Evolutionary conservation across 2,797 vertebrate genomes (phyloP).

Genomic region (Poeciliopsis infans): DNA sequence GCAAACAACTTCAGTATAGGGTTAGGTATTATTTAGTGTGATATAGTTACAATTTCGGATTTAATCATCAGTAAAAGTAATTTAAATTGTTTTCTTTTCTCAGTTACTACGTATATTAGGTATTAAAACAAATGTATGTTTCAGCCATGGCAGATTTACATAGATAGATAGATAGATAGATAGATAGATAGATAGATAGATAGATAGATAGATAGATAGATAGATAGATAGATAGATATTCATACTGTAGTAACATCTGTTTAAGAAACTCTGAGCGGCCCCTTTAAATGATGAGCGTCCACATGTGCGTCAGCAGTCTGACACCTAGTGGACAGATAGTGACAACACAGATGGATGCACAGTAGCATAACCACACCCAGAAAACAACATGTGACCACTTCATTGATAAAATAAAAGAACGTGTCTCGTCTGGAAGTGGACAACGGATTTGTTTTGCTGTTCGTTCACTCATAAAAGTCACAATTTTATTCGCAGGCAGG

Average conservation of each 20-base stretch:
- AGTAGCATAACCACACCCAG: constrained; percentile 23
- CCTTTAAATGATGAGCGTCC: constrained; percentile 12
- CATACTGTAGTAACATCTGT: background rate
- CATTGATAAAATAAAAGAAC: background rate
- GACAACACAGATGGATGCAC: constrained; percentile 18
- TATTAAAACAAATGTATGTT: background rate
- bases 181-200: background rate
- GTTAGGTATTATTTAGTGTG: too few species aligned
- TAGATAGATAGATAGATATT: background rate
- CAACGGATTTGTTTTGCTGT: background rate
- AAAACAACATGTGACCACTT: background rate
- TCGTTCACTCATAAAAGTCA: background rate
- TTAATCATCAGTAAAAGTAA: background rate
- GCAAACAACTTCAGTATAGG: background rate
- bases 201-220: background rate
- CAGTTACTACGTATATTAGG: background rate
- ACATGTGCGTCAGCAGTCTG: constrained; percentile 46
- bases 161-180: background rate
- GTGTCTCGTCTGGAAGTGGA: background rate
- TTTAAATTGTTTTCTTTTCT: background rate
- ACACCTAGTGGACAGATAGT: constrained; percentile 62
- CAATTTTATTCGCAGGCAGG: background rate
- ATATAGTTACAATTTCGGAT: background rate
- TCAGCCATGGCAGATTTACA: background rate
- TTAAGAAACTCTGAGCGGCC: background rate